Percentiles rank a stretch among this genome's conserved stretches.
These are phyloP conservation scores for Tretioscincus oriximinensis DNA, from an alignment of 2,113 vertebrate genomes.

Conservation along the genomic window DNA sequence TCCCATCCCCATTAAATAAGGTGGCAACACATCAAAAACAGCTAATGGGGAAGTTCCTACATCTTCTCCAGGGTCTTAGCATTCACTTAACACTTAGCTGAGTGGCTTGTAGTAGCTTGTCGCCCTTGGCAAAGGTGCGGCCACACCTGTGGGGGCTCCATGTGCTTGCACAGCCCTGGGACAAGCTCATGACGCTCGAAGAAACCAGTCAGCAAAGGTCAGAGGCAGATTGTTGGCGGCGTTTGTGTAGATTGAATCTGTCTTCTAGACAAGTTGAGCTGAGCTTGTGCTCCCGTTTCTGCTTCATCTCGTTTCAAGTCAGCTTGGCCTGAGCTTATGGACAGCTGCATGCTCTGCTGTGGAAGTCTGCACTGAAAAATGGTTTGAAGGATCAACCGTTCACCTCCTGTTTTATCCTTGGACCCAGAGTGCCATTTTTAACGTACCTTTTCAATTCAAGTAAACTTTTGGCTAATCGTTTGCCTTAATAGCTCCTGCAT, in stretches of 20 bases:
- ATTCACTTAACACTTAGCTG: not conserved
- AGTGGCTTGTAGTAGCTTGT: not conserved
- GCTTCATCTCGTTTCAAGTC: not conserved
- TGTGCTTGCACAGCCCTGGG: not conserved
- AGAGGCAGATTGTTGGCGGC: too few relatives aligned
- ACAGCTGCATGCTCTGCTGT: too few relatives aligned
- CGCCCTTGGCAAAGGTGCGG: conserved; percentile 22
- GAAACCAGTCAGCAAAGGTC: not conserved
- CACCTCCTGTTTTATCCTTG: too few relatives aligned
- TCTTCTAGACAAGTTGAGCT: not conserved
- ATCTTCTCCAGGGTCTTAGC: not conserved
- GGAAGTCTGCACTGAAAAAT: too few relatives aligned
- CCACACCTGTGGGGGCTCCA: not conserved
- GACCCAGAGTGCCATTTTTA: too few relatives aligned
- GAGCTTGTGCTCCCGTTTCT: not conserved
- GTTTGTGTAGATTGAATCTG: not conserved
- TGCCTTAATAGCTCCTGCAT: too few relatives aligned
- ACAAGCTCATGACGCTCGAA: not conserved
- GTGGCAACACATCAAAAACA: not conserved
- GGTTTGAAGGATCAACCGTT: too few relatives aligned
- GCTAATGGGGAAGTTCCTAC: rapidly evolving
- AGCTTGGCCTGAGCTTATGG: not conserved
- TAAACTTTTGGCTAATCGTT: too few relatives aligned
- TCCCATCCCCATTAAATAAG: not conserved
- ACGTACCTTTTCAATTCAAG: too few relatives aligned